Conservation (phyloP, 2,797 vertebrate genomes). For the Danio tinwini region DNA sequence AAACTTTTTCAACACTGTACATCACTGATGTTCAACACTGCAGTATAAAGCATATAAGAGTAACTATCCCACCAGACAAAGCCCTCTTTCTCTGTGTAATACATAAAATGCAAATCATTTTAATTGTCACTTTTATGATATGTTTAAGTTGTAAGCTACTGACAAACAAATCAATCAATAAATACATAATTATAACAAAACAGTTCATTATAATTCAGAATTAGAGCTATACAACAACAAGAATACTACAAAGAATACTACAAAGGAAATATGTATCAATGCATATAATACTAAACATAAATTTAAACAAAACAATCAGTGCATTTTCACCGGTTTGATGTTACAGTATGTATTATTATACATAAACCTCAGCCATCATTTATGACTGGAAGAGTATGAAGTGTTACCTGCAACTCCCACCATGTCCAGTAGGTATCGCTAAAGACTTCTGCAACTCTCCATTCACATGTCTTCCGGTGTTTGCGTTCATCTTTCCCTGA, state of each 20-base stretch:
- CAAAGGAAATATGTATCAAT: not conserved
- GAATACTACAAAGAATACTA: not conserved
- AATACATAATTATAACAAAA: too few species aligned
- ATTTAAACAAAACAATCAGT: not conserved
- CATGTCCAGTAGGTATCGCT: conserved; percentile 2
- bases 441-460: not conserved
- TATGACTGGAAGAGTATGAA: not conserved
- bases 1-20: not conserved
- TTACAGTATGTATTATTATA: not conserved
- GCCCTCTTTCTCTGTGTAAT: not conserved
- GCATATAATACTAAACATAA: not conserved
- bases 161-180: too few species aligned
- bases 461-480: not conserved
- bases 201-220: not conserved
- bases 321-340: not conserved
- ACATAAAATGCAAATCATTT: not conserved
- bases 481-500: not conserved
- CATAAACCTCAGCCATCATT: not conserved
- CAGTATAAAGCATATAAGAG: too few species aligned
- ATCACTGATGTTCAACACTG: too few species aligned
- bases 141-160: too few species aligned
- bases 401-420: conserved; percentile 11
- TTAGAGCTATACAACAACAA: not conserved
- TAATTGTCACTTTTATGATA: not conserved
- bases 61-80: not conserved